phyloP scores from a whole-genome alignment of 2,113 vertebrate genomes.

The Cynocephalus volans region DNA sequence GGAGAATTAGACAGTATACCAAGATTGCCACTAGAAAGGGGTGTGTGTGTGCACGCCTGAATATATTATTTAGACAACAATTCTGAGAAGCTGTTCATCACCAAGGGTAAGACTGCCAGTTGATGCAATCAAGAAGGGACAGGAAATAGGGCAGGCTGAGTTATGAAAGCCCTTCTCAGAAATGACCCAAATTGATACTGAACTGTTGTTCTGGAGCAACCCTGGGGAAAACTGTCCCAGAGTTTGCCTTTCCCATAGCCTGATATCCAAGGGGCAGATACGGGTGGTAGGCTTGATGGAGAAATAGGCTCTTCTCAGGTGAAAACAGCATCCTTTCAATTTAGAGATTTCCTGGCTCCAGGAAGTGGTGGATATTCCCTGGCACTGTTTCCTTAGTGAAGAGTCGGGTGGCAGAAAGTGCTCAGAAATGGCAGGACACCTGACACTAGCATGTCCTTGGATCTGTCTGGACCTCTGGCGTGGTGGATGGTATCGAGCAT shows the following conservation, averaged over 20 bases:
- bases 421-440: background rate
- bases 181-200: background rate
- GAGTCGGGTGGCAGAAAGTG: background rate
- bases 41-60: no score
- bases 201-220: background rate
- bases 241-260: slow-evolving; percentile 6
- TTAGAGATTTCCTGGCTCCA: background rate
- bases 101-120: background rate
- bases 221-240: background rate
- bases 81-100: background rate
- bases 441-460: background rate
- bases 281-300: background rate
- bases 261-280: background rate
- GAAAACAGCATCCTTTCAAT: background rate
- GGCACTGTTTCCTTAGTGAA: background rate
- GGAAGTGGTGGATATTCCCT: background rate
- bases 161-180: slow-evolving; percentile 15
- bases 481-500: background rate
- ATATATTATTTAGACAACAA: background rate
- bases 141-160: background rate
- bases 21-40: background rate
- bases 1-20: background rate
- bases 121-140: background rate
- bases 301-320: background rate
- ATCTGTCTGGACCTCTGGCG: background rate